Conservation (phyloP, 2,113 vertebrate species). For the Chionomys nivalis region DNA sequence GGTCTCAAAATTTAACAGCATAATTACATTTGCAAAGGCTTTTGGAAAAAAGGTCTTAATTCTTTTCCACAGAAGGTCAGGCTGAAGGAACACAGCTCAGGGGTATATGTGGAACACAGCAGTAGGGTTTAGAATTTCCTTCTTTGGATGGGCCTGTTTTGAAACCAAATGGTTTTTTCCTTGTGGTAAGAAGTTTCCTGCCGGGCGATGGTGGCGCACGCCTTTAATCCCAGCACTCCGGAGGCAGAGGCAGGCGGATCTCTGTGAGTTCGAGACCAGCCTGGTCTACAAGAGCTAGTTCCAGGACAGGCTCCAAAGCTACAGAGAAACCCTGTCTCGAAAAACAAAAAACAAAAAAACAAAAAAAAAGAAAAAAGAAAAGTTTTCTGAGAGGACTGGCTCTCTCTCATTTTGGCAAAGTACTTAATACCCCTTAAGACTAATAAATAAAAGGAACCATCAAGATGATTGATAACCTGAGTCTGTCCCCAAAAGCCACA, state of each 20-base stretch:
- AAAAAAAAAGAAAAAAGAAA: no score
- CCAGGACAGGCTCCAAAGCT: no score
- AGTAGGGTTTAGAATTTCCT: conserved; percentile 23
- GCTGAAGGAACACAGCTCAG: conserved; percentile 33
- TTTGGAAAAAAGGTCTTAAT: conserved; percentile 29
- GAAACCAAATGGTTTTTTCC: conserved; percentile 19
- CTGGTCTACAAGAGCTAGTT: no score
- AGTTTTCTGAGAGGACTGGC: conserved; percentile 26
- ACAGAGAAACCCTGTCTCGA: no score
- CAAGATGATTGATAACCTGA: background rate
- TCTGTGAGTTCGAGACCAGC: no score
- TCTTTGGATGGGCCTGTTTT: background rate
- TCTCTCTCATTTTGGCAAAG: conserved; percentile 26
- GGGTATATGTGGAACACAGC: background rate
- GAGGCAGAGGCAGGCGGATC: no score
- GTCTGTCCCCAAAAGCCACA: background rate
- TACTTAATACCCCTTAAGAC: background rate
- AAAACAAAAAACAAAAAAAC: no score
- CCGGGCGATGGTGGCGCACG: no score
- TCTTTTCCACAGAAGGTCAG: conserved; percentile 17
- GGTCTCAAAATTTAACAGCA: conserved; percentile 21
- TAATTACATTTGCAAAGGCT: background rate
- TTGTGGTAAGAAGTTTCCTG: background rate
- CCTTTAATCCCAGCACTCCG: no score
- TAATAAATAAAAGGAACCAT: background rate